Conservation (phyloP, 2,113 vertebrate species). For the Charina bottae region DNA sequence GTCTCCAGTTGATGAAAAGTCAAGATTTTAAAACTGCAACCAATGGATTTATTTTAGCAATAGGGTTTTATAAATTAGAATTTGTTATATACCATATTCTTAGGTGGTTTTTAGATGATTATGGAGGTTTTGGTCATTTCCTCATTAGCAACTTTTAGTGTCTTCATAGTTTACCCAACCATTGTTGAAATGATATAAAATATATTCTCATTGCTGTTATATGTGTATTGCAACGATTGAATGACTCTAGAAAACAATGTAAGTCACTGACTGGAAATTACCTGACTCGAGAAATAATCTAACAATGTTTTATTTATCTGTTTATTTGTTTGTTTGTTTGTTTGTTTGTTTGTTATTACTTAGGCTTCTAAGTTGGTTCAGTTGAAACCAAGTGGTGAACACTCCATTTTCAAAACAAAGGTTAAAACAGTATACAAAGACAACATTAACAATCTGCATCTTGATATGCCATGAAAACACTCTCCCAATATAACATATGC, state of each 20-base stretch:
- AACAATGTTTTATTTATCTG: neutral
- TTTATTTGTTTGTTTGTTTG: neutral
- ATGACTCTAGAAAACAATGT: neutral
- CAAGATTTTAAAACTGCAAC: neutral
- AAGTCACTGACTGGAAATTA: neutral
- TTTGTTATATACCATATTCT: neutral
- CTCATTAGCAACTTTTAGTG: neutral
- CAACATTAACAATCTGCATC: too few species aligned
- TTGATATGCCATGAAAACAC: too few species aligned
- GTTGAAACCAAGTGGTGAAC: neutral
- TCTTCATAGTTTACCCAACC: neutral
- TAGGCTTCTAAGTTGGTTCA: neutral
- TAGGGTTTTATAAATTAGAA: neutral
- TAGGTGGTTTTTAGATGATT: neutral
- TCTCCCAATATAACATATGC: too few species aligned
- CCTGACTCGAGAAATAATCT: neutral
- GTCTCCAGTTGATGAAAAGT: neutral
- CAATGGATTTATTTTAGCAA: neutral
- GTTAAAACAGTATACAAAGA: too few species aligned
- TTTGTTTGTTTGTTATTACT: neutral
- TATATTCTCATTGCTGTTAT: neutral
- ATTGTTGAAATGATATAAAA: neutral
- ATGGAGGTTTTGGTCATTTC: neutral
- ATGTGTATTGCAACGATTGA: neutral
- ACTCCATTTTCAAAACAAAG: neutral